Percentiles rank a stretch among this genome's conserved stretches.
Conservation (phyloP, 2,797 vertebrate genomes). For the Nyctalus aviator region DNA sequence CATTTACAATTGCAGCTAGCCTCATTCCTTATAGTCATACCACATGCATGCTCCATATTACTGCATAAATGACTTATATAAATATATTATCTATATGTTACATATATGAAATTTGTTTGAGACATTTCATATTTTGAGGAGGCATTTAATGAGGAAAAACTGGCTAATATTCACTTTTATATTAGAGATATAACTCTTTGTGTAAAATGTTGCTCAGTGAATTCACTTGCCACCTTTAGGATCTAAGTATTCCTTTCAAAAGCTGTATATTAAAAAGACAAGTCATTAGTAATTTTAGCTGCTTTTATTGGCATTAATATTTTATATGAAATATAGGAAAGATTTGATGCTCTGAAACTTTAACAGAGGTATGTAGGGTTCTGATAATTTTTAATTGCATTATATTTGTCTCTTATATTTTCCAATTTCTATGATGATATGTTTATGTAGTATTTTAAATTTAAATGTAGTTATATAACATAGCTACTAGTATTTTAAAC, state of each 20-base stretch:
- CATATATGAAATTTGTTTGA: slow-evolving; percentile 22
- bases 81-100: slow-evolving; percentile 10
- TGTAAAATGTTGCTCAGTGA: slow-evolving; percentile 11
- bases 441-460: slow-evolving; percentile 28
- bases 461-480: not conserved
- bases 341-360: slow-evolving; percentile 17
- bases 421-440: not conserved
- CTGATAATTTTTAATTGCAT: slow-evolving; percentile 20
- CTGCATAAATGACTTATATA: not conserved
- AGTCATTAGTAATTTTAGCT: slow-evolving; percentile 11
- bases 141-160: not conserved
- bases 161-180: slow-evolving; percentile 3
- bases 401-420: slow-evolving; percentile 24
- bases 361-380: not conserved
- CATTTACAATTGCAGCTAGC: not conserved
- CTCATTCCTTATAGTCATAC: not conserved
- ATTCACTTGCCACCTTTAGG: not conserved
- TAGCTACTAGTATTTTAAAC: slow-evolving; percentile 27
- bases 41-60: not conserved
- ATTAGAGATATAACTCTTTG: not conserved
- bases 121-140: not conserved
- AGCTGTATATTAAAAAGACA: not conserved
- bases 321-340: slow-evolving; percentile 50
- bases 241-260: slow-evolving; percentile 28
- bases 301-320: slow-evolving; percentile 3